phyloP scores from a whole-genome alignment of 2,888 invertebrate genomes.

The Laspeyria flexula region DNA sequence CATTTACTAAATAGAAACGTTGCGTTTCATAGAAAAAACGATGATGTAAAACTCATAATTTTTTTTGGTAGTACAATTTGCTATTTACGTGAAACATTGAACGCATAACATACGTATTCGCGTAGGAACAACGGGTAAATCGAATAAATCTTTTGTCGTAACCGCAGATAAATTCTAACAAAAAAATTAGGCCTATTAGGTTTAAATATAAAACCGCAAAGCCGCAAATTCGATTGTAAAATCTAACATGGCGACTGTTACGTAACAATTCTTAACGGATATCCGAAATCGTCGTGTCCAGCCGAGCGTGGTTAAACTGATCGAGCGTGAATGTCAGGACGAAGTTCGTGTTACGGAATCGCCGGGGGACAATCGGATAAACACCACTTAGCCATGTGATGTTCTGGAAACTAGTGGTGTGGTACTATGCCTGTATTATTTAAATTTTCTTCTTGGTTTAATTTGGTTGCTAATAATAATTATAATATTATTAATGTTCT shows the following conservation, averaged over 20 bases:
- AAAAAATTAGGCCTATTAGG: constrained; percentile 20
- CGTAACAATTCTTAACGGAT: constrained; percentile 57
- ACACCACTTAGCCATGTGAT: constrained; percentile 20
- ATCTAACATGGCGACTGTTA: constrained; percentile 29
- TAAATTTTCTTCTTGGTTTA: too few relatives aligned
- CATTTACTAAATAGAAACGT: constrained; percentile 39
- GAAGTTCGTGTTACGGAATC: constrained; percentile 33
- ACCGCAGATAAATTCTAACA: constrained; percentile 21
- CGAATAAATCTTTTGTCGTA: constrained; percentile 12
- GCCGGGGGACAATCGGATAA: constrained; percentile 31
- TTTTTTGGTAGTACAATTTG: constrained; percentile 3
- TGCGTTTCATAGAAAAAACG: constrained; percentile 25
- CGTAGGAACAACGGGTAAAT: constrained; percentile 21
- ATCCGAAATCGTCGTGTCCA: constrained; percentile 48
- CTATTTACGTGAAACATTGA: constrained; percentile 8
- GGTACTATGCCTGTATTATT: too few relatives aligned
- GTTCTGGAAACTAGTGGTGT: constrained; percentile 1
- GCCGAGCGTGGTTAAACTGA: constrained; percentile 43
- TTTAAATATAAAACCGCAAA: constrained; percentile 28
- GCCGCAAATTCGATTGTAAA: constrained; percentile 27
- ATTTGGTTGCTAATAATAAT: too few relatives aligned
- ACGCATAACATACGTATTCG: constrained; percentile 1
- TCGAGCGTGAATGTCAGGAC: constrained; percentile 62
- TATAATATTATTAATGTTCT: too few relatives aligned
- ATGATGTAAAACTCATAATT: constrained; percentile 17